Percentiles rank a stretch among this genome's conserved stretches.
Evolutionary conservation across 2,888 invertebrate genomes (phyloP).

Genomic region (Geophilus truncorum): DNA sequence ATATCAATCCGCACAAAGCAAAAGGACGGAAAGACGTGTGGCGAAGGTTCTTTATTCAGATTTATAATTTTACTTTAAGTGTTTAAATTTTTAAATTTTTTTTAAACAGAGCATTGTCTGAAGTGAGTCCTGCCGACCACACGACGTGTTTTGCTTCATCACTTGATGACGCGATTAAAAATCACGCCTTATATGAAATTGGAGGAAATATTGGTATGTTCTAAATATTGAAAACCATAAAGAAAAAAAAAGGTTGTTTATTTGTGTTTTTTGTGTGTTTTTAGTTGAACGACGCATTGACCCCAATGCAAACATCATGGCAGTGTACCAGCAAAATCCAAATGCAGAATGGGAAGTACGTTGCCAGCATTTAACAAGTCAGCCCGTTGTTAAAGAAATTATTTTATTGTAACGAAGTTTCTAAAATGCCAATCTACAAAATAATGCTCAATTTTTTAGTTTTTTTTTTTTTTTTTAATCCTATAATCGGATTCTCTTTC

Average conservation of each 20-base stretch:
- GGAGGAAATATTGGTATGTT: constrained; percentile 36
- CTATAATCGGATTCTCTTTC: too few relatives aligned
- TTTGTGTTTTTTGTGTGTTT: background rate
- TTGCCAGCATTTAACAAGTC: constrained; percentile 30
- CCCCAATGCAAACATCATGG: constrained; percentile 16
- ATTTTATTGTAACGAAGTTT: background rate
- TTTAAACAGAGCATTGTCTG: background rate
- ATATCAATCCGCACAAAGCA: background rate
- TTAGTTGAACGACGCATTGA: constrained; percentile 14
- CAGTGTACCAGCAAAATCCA: constrained; percentile 29
- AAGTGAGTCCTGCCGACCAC: background rate
- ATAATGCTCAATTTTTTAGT: background rate
- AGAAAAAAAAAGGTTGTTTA: background rate
- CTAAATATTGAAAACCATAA: background rate
- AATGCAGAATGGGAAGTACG: constrained; percentile 28
- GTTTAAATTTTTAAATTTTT: background rate
- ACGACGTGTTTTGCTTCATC: constrained; percentile 25
- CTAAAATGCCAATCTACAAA: background rate
- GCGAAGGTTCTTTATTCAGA: background rate
- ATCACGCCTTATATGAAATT: constrained; percentile 34
- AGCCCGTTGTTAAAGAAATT: constrained; percentile 31
- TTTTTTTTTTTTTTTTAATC: too few relatives aligned
- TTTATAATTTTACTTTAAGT: background rate
- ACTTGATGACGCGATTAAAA: constrained; percentile 22
- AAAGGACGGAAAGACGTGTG: constrained; percentile 8